These are phyloP conservation scores for Zapornia atra DNA, from an alignment of 2,113 vertebrate species.

Conservation along the genomic window DNA sequence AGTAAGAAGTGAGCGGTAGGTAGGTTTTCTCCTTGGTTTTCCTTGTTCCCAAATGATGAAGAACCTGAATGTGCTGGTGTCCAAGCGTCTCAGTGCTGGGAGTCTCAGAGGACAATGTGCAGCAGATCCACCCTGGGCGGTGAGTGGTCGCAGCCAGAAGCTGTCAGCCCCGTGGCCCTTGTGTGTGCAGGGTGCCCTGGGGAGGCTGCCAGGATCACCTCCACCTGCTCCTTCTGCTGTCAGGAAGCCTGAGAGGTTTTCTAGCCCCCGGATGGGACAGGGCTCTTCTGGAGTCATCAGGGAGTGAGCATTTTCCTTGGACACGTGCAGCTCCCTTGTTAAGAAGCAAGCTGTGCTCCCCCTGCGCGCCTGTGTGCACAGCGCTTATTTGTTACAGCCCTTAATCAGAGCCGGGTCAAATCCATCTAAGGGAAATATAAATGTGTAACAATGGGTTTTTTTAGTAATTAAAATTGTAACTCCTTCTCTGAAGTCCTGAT, in stretches of 20 bases:
- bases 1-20: not conserved
- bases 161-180: too few relatives aligned
- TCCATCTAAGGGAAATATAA: constrained; percentile 2
- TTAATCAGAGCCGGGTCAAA: constrained; percentile 16
- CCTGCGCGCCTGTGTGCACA: not conserved
- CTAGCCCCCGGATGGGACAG: fast-evolving
- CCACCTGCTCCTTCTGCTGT: not conserved
- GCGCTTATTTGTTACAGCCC: not conserved
- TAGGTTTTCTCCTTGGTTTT: not conserved
- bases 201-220: fast-evolving
- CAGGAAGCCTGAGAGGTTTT: not conserved
- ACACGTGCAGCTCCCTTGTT: not conserved
- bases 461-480: constrained; percentile 6
- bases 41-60: not conserved
- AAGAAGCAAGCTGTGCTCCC: not conserved
- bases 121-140: not conserved
- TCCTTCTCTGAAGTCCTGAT: constrained; percentile 31
- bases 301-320: not conserved
- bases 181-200: too few relatives aligned
- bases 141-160: not conserved
- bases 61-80: not conserved
- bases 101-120: not conserved
- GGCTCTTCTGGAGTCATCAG: not conserved
- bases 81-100: not conserved
- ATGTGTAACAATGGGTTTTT: not conserved